Evolutionary conservation across 2,113 vertebrate genomes (phyloP).

Genomic region (Anolis sagrei): DNA sequence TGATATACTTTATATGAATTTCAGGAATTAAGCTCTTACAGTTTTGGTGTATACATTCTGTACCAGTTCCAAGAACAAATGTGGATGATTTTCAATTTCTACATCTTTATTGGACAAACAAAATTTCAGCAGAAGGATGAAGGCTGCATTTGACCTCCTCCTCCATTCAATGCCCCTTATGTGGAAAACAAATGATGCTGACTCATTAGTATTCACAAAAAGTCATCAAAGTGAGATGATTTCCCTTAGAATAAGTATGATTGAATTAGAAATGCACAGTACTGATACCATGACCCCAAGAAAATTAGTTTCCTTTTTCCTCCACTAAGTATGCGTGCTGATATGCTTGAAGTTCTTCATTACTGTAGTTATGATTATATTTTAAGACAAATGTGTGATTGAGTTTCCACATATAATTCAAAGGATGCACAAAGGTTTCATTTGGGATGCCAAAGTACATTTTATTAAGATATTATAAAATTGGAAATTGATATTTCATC

Average conservation of each 20-base stretch:
- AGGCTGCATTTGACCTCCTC: slow-evolving; percentile 50
- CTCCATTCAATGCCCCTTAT: slow-evolving; percentile 28
- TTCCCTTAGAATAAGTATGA: slow-evolving; percentile 64
- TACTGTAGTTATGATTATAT: neutral
- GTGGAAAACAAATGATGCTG: slow-evolving; percentile 47
- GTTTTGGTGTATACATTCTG: neutral
- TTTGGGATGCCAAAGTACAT: slow-evolving; percentile 39
- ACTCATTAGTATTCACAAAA: slow-evolving; percentile 61
- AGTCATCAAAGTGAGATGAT: slow-evolving; percentile 56
- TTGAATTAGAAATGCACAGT: slow-evolving; percentile 68
- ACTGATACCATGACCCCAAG: slow-evolving; percentile 66
- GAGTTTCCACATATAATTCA: slow-evolving; percentile 53
- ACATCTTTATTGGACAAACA: slow-evolving; percentile 30
- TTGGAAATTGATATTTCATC: slow-evolving; percentile 39
- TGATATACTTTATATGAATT: neutral
- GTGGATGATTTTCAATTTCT: slow-evolving; percentile 27
- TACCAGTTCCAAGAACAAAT: slow-evolving; percentile 1
- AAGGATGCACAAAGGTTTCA: slow-evolving; percentile 48
- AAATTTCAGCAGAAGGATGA: slow-evolving; percentile 26
- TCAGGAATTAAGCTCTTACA: slow-evolving; percentile 30
- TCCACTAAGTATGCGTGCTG: slow-evolving; percentile 45
- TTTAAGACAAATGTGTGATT: slow-evolving; percentile 51
- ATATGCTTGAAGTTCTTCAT: slow-evolving; percentile 26
- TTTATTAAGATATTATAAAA: slow-evolving; percentile 40
- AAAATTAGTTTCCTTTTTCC: slow-evolving; percentile 54